Conservation (phyloP, 2,113 vertebrate genomes). For the Lagopus muta region DNA sequence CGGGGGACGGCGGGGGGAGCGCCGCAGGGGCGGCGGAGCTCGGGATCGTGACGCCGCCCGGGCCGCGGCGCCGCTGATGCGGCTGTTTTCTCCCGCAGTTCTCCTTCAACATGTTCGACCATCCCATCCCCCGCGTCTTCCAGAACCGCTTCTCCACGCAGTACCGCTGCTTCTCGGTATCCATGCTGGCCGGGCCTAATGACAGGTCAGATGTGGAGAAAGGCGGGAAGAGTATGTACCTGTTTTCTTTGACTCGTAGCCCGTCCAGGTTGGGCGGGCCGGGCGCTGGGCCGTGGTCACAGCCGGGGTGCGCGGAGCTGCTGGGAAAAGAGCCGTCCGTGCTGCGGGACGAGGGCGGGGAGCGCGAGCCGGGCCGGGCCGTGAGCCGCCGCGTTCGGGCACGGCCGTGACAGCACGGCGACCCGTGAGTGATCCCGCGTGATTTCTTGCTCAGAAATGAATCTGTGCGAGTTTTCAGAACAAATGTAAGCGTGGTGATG, state of each 20-base stretch:
- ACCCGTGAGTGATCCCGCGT: neutral
- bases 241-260: slow-evolving; percentile 71
- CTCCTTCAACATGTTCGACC: slow-evolving; percentile 97
- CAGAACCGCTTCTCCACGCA: slow-evolving; percentile 98
- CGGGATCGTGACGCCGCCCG: too few species aligned
- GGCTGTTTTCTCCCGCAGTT: slow-evolving; percentile 78
- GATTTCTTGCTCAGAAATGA: neutral
- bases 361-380: too few species aligned
- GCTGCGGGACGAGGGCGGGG: too few species aligned
- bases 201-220: slow-evolving; percentile 99
- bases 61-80: neutral
- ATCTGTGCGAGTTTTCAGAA: neutral
- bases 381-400: too few species aligned
- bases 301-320: too few species aligned
- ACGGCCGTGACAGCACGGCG: too few species aligned
- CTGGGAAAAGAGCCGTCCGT: too few species aligned
- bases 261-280: neutral
- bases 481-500: neutral
- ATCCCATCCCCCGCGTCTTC: slow-evolving; percentile 92
- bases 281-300: neutral
- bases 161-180: slow-evolving; percentile 97
- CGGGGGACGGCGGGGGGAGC: neutral
- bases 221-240: slow-evolving; percentile 96
- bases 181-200: slow-evolving; percentile 97
- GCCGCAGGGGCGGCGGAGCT: neutral